Evolutionary conservation across 2,113 vertebrate species (phyloP).

Genomic region (Xiphorhynchus elegans): DNA sequence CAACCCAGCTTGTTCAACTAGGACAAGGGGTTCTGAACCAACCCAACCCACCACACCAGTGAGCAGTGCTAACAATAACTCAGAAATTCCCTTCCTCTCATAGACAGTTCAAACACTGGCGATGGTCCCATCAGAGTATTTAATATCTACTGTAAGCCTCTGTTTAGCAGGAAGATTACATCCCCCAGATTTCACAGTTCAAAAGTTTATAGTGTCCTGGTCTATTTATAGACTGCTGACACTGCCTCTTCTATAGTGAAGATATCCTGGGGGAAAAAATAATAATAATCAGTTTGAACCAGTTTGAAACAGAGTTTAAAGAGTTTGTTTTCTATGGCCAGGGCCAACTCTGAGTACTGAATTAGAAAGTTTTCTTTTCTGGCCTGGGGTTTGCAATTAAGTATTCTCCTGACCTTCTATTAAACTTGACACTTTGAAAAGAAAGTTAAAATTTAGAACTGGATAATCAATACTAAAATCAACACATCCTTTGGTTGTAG

Average conservation of each 20-base stretch:
- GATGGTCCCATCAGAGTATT: slow-evolving; percentile 45
- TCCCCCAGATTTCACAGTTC: slow-evolving; percentile 70
- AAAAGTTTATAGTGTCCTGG: slow-evolving; percentile 68
- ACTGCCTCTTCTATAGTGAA: slow-evolving; percentile 32
- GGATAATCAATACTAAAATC: neutral
- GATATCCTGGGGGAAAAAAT: neutral
- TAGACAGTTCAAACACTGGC: neutral
- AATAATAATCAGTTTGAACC: neutral
- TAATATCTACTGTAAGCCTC: slow-evolving; percentile 65
- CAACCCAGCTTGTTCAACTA: neutral
- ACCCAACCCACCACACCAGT: neutral
- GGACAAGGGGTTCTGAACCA: neutral
- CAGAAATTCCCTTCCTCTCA: slow-evolving; percentile 15
- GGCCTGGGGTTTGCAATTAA: neutral
- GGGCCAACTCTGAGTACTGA: neutral
- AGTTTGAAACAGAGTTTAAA: neutral
- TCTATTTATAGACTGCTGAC: slow-evolving; percentile 63
- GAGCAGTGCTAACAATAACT: neutral
- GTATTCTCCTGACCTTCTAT: neutral
- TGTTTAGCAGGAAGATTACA: slow-evolving; percentile 74
- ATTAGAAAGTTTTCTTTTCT: neutral
- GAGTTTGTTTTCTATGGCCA: neutral
- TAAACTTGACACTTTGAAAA: neutral
- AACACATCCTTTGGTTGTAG: neutral
- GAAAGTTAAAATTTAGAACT: neutral